phyloP scores from a whole-genome alignment of 1,140 invertebrate species.

The Hetaerina americana region DNA sequence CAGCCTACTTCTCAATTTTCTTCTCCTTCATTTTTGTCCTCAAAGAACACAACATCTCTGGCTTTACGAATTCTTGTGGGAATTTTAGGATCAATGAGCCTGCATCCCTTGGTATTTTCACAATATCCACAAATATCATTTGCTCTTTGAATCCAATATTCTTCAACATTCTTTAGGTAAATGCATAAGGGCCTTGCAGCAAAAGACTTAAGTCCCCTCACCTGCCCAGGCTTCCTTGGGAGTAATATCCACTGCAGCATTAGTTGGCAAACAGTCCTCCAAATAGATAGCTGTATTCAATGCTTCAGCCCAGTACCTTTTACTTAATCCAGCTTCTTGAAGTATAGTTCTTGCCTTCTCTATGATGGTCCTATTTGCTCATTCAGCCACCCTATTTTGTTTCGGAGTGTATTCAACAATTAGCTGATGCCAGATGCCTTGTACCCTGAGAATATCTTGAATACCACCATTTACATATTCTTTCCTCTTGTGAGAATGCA shows the following conservation, averaged over 20 bases:
- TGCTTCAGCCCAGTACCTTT: conserved; percentile 33
- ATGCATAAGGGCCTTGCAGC: conserved; percentile 13
- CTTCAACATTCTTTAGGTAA: background rate
- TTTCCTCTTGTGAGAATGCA: background rate
- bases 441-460: conserved; percentile 1
- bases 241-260: background rate
- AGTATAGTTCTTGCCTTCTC: conserved; percentile 20
- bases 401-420: conserved; percentile 21
- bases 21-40: too few species aligned
- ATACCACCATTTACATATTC: background rate
- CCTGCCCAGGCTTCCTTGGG: conserved; percentile 18
- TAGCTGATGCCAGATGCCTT: conserved; percentile 19
- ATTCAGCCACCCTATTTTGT: conserved; percentile 23
- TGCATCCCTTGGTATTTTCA: too few species aligned
- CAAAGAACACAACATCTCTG: too few species aligned
- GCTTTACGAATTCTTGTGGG: too few species aligned
- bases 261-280: conserved; percentile 22
- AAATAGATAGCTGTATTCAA: conserved; percentile 28
- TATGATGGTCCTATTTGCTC: conserved; percentile 20
- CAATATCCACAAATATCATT: too few species aligned
- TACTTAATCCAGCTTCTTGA: conserved; percentile 21
- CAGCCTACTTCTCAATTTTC: too few species aligned
- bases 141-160: too few species aligned
- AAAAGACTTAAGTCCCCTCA: conserved; percentile 20
- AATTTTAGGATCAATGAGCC: too few species aligned